These are phyloP conservation scores for Selenia dentaria DNA, from an alignment of 2,888 invertebrate species.

Conservation along the genomic window DNA sequence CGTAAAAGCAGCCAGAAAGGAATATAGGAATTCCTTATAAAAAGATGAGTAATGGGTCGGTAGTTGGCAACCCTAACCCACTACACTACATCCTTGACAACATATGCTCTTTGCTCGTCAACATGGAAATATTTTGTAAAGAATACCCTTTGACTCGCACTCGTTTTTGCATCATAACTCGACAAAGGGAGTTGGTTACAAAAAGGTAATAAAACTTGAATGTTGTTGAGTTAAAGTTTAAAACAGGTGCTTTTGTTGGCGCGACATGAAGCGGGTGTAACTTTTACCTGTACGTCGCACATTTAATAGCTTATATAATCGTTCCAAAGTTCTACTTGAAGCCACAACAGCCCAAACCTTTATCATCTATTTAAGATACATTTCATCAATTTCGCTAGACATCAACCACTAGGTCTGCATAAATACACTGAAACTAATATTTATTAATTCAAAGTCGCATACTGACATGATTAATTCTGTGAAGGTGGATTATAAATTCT, in stretches of 20 bases:
- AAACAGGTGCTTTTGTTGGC: constrained; percentile 32
- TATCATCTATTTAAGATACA: constrained; percentile 13
- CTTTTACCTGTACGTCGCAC: constrained; percentile 10
- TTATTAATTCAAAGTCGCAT: constrained; percentile 24
- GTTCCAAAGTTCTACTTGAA: background rate
- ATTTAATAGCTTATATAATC: constrained; percentile 9
- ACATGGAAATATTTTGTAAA: constrained; percentile 40
- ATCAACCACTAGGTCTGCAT: no score
- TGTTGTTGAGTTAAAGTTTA: constrained; percentile 34
- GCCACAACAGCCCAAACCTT: background rate
- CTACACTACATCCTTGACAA: constrained; percentile 25
- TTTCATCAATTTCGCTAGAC: constrained; percentile 13
- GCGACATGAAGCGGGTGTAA: constrained; percentile 16
- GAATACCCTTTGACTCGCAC: constrained; percentile 33
- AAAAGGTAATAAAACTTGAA: constrained; percentile 36
- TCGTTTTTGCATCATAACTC: constrained; percentile 30
- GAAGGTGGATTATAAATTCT: constrained; percentile 48
- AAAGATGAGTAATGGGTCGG: no score
- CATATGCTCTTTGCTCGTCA: constrained; percentile 36
- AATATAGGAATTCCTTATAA: no score
- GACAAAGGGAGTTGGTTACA: constrained; percentile 36
- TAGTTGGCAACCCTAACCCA: constrained; percentile 22
- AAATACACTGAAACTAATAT: constrained; percentile 19
- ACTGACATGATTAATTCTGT: constrained; percentile 50
- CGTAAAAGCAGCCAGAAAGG: no score